phyloP scores from a whole-genome alignment of 2,113 vertebrate genomes.

The Pseudorhombus dupliciocellatus region DNA sequence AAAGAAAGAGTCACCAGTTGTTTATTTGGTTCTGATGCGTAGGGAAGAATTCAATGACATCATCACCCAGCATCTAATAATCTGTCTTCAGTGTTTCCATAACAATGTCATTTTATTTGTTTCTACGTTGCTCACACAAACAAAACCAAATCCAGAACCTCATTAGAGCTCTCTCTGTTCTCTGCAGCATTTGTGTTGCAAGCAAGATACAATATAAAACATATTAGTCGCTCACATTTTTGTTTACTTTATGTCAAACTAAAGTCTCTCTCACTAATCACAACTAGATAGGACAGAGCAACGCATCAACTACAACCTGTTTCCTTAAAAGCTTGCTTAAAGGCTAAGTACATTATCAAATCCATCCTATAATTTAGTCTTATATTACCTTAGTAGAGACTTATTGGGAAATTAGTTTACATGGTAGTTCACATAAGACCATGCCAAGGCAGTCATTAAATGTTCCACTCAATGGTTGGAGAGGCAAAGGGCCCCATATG shows the following conservation, averaged over 20 bases:
- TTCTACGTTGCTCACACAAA: not conserved
- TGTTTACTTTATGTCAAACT: not conserved
- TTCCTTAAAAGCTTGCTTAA: not conserved
- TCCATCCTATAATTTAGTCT: not conserved
- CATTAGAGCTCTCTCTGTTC: slow-evolving; percentile 13
- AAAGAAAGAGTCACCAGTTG: too few species aligned
- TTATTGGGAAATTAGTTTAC: not conserved
- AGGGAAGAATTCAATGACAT: not conserved
- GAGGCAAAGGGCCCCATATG: slow-evolving; percentile 59
- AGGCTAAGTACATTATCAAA: not conserved
- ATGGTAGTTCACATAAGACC: slow-evolving; percentile 8
- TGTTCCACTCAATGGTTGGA: slow-evolving; percentile 57
- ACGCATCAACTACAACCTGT: too few species aligned
- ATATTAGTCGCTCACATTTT: not conserved
- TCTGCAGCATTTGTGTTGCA: slow-evolving; percentile 14
- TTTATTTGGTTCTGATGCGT: slow-evolving; percentile 3
- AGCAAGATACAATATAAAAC: not conserved
- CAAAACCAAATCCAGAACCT: not conserved
- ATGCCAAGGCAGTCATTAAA: slow-evolving; percentile 54
- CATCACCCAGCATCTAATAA: slow-evolving; percentile 1
- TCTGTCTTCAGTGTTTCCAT: slow-evolving; percentile 2
- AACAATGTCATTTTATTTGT: slow-evolving; percentile 14
- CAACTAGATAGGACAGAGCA: not conserved
- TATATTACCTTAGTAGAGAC: not conserved
- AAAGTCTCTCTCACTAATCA: not conserved